These are phyloP conservation scores for Boloria euphrosyne DNA, from an alignment of 2,888 invertebrate species.

Conservation along the genomic window DNA sequence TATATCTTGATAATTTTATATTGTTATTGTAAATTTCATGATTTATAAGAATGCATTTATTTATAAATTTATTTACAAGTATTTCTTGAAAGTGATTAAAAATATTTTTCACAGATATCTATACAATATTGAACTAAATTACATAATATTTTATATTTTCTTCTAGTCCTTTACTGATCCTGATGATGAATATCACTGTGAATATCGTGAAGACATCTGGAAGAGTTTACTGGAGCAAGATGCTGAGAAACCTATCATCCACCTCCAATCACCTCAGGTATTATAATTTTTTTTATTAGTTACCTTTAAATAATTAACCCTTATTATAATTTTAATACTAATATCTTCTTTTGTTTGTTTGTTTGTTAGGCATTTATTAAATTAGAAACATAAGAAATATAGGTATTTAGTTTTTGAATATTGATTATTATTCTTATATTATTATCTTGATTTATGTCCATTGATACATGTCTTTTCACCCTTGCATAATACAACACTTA, in stretches of 20 bases:
- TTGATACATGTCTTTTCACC: no score
- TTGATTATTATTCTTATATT: no score
- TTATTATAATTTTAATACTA: no score
- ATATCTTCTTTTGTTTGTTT: no score
- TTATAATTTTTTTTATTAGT: background rate
- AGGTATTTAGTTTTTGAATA: no score
- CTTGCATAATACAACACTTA: no score
- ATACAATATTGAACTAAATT: no score
- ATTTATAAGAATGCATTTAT: background rate
- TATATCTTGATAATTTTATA: background rate
- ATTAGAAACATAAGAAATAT: no score
- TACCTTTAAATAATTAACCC: no score
- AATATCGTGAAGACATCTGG: conserved; percentile 75
- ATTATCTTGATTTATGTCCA: no score
- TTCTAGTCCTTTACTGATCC: conserved; percentile 61
- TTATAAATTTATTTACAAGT: background rate
- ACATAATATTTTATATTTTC: conserved; percentile 3
- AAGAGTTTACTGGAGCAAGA: conserved; percentile 69
- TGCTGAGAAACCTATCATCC: conserved; percentile 65
- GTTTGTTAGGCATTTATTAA: no score
- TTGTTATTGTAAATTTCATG: background rate
- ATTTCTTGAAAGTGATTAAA: no score
- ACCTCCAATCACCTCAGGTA: conserved; percentile 79
- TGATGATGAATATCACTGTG: conserved; percentile 69
- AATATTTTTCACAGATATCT: background rate